A percentile compares a stretch with the other conserved stretches of the same genome.
Evolutionary conservation across 2,888 invertebrate genomes (phyloP).

Genomic region (Hypercompe scribonia): DNA sequence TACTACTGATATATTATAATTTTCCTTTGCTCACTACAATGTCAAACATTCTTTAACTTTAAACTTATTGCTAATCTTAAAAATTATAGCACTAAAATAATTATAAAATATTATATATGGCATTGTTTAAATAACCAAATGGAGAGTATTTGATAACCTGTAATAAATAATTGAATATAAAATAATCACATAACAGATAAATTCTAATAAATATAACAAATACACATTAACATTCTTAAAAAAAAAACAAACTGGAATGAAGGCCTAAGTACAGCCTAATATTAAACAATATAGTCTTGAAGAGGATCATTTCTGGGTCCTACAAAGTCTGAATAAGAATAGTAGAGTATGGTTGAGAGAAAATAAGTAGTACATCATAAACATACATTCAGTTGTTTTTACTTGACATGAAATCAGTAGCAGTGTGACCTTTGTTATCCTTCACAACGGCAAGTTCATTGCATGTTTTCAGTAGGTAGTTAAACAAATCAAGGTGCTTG

Average conservation of each 20-base stretch:
- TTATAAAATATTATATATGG: constrained; percentile 1
- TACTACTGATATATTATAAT: background rate
- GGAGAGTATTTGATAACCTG: constrained; percentile 37
- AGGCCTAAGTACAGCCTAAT: constrained; percentile 13
- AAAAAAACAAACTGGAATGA: constrained; percentile 25
- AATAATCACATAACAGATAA: constrained; percentile 38
- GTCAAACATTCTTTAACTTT: background rate
- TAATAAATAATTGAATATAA: constrained; percentile 33
- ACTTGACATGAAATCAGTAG: constrained; percentile 47
- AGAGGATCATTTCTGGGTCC: background rate
- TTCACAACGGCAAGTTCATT: constrained; percentile 67
- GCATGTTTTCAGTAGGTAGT: constrained; percentile 73
- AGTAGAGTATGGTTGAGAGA: background rate
- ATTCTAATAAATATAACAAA: constrained; percentile 22
- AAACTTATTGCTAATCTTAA: background rate
- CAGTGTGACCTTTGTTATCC: constrained; percentile 77
- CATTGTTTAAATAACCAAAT: constrained; percentile 20
- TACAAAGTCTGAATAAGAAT: background rate
- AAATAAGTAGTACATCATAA: background rate
- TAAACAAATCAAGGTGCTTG: constrained; percentile 78
- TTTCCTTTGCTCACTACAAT: background rate
- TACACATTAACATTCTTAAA: constrained; percentile 25
- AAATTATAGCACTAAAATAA: background rate
- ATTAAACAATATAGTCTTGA: too few relatives aligned
- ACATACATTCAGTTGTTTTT: constrained; percentile 17